A percentile compares a stretch with the other conserved stretches of the same genome.
Evolutionary conservation across 2,113 vertebrate species (phyloP).

Genomic region (Mastomys natalensis): DNA sequence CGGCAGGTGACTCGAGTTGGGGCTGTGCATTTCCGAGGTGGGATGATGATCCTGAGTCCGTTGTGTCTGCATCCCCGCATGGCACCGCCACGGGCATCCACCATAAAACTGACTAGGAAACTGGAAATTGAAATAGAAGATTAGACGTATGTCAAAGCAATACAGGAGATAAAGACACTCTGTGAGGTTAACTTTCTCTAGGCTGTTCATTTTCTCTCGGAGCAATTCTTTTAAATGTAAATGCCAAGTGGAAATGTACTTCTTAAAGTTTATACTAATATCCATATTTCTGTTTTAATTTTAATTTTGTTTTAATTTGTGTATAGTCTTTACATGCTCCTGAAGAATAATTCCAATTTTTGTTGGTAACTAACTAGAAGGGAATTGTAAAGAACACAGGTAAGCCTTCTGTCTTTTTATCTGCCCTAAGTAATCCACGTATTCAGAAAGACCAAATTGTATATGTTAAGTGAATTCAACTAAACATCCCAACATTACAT

Average conservation of each 20-base stretch:
- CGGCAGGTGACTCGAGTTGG: constrained; percentile 97
- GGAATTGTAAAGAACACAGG: neutral
- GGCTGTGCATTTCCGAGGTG: constrained; percentile 96
- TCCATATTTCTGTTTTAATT: neutral
- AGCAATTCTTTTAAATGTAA: neutral
- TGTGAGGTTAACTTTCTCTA: neutral
- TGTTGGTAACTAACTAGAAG: constrained; percentile 22
- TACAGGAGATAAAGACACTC: accelerated
- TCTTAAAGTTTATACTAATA: neutral
- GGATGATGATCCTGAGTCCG: constrained; percentile 96
- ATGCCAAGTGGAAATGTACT: neutral
- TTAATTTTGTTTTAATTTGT: neutral
- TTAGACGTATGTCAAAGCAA: constrained; percentile 14
- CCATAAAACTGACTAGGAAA: constrained; percentile 99
- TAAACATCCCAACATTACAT: neutral
- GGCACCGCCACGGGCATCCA: constrained; percentile 97
- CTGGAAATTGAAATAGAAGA: constrained; percentile 84
- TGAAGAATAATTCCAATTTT: neutral
- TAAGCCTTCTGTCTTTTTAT: neutral
- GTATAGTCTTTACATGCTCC: neutral
- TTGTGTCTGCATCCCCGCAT: constrained; percentile 98
- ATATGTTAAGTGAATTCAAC: neutral
- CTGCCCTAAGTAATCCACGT: neutral
- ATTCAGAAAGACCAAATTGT: neutral
- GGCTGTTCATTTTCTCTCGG: neutral